Base-by-base conservation (phyloP, 2,888 invertebrate genomes). In the Hypomecis atomaria region DNA sequence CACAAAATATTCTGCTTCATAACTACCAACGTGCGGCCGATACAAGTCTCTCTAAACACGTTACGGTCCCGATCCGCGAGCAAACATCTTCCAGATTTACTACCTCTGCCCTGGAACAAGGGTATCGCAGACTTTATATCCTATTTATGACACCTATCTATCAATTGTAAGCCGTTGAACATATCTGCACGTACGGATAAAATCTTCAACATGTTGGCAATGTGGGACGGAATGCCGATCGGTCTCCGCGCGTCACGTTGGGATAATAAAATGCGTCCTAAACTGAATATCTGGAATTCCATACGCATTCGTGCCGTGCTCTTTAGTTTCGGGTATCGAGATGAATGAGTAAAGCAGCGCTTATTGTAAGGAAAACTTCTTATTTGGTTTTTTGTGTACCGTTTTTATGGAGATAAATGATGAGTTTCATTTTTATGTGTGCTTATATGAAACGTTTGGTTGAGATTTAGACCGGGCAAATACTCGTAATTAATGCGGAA, bases 241-340 rank as follows among this genome's bases (percentile, higher is more conserved):
- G 62, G 42, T 40, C 47, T 42, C 52, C 66, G 53, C 56, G 44
- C 57, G 59, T 63, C 62, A 63, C 59, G 66, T 53, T 62, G 55
- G 33, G 38, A 47, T 62, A 52, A 62, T 66, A 66, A 62, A 66
- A 59, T 63, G 59, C 47, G 56, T 9, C 58, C 61, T 42, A 45
- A 61, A 61, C 65, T 58, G 61, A 66, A 66, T 66, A 58, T 54
- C 50, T 54, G 11, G 61, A 58, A 66, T 66, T 43, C 65, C 45
- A 11, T 44, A 11, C 48, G 45, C 13, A 49, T 54, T 55, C 59
- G 56, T 65, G 52, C 10, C 59, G 56, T 60, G 56, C 10, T 65
- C 65, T 57, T 65, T 56, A 56, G 59, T 52, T 65, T 65, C 48
- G 56, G 56, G 49, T 59, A 54, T 49, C 63, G 49, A 48, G 63